Evolutionary conservation across 92 coral and sea anemone species (phyloP), one percentile per base, ranked within the genome.

Genomic region (Desmophyllum pertusum): DNA sequence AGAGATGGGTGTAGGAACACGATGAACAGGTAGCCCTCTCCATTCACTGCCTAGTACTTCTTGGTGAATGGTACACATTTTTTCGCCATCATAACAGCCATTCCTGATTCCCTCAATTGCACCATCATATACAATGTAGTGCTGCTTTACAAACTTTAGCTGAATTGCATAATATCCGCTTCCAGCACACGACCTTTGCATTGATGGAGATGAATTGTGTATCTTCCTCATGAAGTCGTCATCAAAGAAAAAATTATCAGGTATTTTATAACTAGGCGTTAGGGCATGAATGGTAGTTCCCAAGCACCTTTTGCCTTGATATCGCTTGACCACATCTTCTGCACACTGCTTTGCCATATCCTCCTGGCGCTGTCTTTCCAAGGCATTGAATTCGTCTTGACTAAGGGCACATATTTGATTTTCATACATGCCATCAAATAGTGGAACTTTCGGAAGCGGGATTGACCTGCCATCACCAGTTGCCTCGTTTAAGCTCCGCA

Each of bases 401-500:
- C 71, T 55, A 38, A 86, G 89, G 42, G 59, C 57, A 40, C 38
- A 80, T 31, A 86, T 53, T 40, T 71, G 80, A 43, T 68, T 75
- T 70, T 75, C 19, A 50, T 41, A 43, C 69, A 86, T 66, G 36
- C 85, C 90, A 43, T 72, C 85, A 64, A 86, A 86, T 61, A 80
- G 48, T 27, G 74, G 76, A 52, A 52, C 90, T 39, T 51, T 57
- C 71, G 80, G 75, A 43, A 86, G 65, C 38, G 75, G 41, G 72
- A 86, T 57, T 25, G 80, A 55, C 69, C 90, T 86, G 59, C 85
- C 90, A 86, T 86, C 85, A 29, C 86, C 90, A 35, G 85, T 80
- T 37, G 85, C 81, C 63, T 87, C 90, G 75, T 87, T 84, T 41
- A 81, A 64, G 41, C 82, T 63, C 5, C 90, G 75, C 90, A 81